A percentile compares a stretch with the other conserved stretches of the same genome.
Evolutionary conservation across 2,888 invertebrate species (phyloP).

Genomic region (Periphyllus acericola): DNA sequence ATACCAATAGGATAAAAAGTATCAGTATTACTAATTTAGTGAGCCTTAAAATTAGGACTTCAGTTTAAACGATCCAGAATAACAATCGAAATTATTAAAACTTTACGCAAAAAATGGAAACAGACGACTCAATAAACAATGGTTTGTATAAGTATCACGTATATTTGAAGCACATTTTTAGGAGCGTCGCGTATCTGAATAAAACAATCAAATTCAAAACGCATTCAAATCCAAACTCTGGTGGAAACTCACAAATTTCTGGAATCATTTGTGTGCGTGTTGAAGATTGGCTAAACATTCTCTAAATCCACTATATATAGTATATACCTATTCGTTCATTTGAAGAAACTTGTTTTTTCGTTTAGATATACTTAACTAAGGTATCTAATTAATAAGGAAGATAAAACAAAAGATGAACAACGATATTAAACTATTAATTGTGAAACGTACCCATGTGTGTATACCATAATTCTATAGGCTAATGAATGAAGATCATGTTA

Average conservation of each 20-base stretch:
- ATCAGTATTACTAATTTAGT: neutral
- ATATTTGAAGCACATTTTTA: no score
- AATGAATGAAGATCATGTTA: conserved; percentile 21
- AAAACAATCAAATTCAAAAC: no score
- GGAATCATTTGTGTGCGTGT: neutral
- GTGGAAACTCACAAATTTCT: neutral
- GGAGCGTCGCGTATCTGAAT: no score
- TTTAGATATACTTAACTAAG: neutral
- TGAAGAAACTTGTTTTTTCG: neutral
- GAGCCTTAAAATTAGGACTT: neutral
- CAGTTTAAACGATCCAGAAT: neutral
- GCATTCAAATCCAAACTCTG: no score
- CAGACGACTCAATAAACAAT: no score
- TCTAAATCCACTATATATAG: no score
- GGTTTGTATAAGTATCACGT: no score
- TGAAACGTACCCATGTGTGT: neutral
- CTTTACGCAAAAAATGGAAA: no score
- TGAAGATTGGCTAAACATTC: neutral
- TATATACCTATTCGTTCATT: no score
- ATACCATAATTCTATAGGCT: neutral
- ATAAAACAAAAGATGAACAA: neutral
- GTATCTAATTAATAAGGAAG: neutral
- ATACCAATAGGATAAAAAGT: no score
- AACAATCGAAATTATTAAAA: neutral
- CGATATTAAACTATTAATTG: neutral